A percentile compares a stretch with the other conserved stretches of the same genome.
These are phyloP conservation scores for Mareca strepera DNA, from an alignment of 2,797 vertebrate species.

Conservation along the genomic window DNA sequence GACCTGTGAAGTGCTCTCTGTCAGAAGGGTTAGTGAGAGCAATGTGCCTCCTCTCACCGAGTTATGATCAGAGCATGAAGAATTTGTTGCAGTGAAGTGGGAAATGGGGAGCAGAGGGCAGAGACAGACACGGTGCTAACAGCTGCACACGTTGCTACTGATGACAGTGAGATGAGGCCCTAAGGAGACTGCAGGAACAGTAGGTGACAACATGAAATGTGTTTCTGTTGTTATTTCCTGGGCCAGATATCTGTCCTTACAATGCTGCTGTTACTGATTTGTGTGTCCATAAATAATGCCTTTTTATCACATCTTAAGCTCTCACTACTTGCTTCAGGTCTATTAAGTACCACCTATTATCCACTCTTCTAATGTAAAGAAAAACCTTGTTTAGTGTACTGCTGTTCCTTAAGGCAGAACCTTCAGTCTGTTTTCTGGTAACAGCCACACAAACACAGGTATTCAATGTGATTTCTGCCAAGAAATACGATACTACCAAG, in stretches of 20 bases:
- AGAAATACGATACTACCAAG: neutral
- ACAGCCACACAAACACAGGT: neutral
- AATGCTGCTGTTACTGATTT: neutral
- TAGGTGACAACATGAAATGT: neutral
- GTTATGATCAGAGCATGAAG: neutral
- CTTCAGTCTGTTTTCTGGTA: neutral
- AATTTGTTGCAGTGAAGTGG: neutral
- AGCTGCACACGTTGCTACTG: neutral
- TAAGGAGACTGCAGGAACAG: neutral
- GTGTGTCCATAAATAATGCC: slow-evolving; percentile 1
- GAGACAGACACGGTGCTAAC: neutral
- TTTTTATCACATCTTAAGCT: slow-evolving; percentile 45
- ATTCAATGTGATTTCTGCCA: neutral
- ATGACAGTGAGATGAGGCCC: neutral
- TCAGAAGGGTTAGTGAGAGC: neutral
- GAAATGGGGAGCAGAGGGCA: neutral
- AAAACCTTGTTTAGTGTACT: neutral
- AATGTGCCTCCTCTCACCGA: neutral
- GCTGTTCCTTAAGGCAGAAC: neutral
- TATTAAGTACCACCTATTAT: neutral
- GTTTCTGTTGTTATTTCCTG: neutral
- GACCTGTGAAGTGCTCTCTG: neutral
- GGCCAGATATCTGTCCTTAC: neutral
- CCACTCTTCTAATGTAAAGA: neutral
- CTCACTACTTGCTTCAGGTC: neutral